Evolutionary conservation across 2,888 invertebrate genomes (phyloP).

Genomic region (Parasteatoda lunata): DNA sequence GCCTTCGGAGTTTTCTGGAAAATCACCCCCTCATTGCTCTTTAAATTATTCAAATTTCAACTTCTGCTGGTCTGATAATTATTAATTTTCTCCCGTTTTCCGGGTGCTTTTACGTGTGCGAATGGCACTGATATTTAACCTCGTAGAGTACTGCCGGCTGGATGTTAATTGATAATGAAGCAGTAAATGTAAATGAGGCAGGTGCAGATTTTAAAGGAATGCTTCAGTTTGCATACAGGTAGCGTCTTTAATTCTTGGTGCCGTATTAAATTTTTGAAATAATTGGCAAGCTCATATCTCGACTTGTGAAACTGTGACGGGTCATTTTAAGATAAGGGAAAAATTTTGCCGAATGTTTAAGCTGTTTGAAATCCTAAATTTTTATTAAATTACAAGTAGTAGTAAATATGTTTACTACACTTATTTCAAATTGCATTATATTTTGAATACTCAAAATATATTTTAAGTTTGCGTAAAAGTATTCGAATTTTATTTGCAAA

Average conservation of each 20-base stretch:
- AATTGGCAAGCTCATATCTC: too few species aligned
- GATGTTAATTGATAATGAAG: conserved; percentile 28
- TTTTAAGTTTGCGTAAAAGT: too few species aligned
- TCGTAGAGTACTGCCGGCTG: neutral
- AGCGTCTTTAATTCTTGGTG: neutral
- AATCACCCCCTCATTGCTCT: conserved; percentile 3
- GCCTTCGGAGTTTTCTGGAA: neutral
- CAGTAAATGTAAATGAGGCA: conserved; percentile 16
- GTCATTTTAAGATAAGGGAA: too few species aligned
- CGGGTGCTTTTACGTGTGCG: neutral
- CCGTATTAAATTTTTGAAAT: too few species aligned
- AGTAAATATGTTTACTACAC: too few species aligned
- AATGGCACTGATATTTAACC: conserved; percentile 3
- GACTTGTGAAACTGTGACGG: too few species aligned
- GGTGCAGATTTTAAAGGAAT: neutral
- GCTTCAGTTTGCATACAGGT: neutral
- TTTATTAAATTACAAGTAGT: too few species aligned
- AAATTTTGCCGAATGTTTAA: too few species aligned
- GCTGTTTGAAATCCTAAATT: too few species aligned
- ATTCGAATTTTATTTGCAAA: too few species aligned
- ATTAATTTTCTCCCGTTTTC: conserved; percentile 38
- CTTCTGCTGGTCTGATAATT: conserved; percentile 29
- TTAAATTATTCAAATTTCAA: conserved; percentile 36
- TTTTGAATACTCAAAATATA: too few species aligned
- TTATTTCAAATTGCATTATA: too few species aligned